Percentiles rank a stretch among this genome's conserved stretches.
Evolutionary conservation across 2,797 vertebrate species (phyloP).

Genomic region (Limnodromus scolopaceus): DNA sequence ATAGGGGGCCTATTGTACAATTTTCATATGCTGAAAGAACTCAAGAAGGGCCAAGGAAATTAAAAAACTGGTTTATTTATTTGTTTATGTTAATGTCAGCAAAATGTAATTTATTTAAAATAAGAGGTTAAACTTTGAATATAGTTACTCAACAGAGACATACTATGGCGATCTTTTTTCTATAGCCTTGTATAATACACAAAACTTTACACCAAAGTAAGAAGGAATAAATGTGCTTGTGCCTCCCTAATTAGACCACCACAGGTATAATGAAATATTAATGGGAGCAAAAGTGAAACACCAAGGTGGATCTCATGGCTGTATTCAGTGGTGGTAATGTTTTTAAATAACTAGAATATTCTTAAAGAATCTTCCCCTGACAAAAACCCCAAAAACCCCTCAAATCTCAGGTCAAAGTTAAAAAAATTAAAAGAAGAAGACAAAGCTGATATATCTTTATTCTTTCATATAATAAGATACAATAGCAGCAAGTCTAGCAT

Average conservation of each 20-base stretch:
- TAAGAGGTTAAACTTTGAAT: not conserved
- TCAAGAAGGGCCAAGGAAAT: not conserved
- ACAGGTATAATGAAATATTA: not conserved
- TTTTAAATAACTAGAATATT: not conserved
- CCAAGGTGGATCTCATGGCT: not conserved
- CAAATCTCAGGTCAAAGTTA: not conserved
- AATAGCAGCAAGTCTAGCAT: not conserved
- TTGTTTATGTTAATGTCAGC: not conserved
- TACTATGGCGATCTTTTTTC: not conserved
- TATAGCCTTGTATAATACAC: not conserved
- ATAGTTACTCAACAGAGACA: not conserved
- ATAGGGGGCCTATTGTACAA: not conserved
- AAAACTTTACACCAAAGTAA: not conserved
- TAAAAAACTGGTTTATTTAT: not conserved
- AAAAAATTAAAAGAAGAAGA: not conserved
- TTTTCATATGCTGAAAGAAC: not conserved
- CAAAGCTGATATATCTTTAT: not conserved
- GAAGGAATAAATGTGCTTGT: not conserved
- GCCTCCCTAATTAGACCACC: not conserved
- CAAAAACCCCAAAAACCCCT: fast-evolving
- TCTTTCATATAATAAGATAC: not conserved
- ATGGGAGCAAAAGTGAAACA: not conserved
- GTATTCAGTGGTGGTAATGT: not conserved
- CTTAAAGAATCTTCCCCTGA: not conserved
- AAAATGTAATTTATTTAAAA: not conserved